These are phyloP conservation scores for Podargus strigoides DNA, from an alignment of 2,797 vertebrate species.

Conservation along the genomic window DNA sequence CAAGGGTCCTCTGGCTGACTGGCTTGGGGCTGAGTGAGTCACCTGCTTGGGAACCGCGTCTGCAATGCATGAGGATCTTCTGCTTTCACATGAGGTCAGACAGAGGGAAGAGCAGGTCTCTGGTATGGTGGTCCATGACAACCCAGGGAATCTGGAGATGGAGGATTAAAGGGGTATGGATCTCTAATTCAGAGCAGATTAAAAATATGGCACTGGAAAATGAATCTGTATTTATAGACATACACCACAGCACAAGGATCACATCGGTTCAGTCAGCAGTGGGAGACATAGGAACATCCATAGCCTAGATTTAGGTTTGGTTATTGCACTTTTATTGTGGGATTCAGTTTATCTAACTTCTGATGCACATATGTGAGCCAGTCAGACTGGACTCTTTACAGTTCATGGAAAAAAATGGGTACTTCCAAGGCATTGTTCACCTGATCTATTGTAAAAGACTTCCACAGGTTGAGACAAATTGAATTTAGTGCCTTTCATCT, in stretches of 20 bases:
- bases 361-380: neutral
- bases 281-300: neutral
- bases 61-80: neutral
- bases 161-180: neutral
- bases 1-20: neutral
- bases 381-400: neutral
- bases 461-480: neutral
- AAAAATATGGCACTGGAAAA: neutral
- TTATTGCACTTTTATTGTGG: neutral
- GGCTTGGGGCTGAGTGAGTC: rapidly evolving
- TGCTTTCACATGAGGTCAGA: neutral
- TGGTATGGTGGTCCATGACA: neutral
- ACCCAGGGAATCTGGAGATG: neutral
- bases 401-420: neutral
- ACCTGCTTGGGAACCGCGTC: neutral
- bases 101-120: neutral
- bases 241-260: neutral
- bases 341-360: neutral
- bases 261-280: neutral
- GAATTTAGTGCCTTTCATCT: neutral
- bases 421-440: neutral
- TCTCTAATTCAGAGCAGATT: neutral
- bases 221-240: neutral
- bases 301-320: neutral
- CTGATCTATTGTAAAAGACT: neutral